Percentiles rank a stretch among this genome's conserved stretches.
Conservation (phyloP, 2,113 vertebrate genomes). For the Eupsittula cactorum region DNA sequence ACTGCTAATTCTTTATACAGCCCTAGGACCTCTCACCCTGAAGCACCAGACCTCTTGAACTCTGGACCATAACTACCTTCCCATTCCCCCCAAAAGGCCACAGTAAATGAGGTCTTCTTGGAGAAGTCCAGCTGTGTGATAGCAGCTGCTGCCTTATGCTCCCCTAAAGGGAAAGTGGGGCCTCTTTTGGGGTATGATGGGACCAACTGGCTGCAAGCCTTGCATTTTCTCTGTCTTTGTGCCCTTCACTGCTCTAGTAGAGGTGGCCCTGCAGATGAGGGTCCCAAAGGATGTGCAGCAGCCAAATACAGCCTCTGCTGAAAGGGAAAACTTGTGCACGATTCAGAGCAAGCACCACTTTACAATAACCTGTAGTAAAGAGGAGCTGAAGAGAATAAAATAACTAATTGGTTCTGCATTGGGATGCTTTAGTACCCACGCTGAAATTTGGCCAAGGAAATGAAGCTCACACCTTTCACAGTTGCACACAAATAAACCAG, state of each 20-base stretch:
- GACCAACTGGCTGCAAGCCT: neutral
- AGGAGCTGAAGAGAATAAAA: neutral
- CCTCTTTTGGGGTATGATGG: neutral
- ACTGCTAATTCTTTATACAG: constrained; percentile 16
- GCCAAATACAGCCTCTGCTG: neutral
- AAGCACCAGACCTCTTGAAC: constrained; percentile 24
- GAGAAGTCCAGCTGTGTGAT: constrained; percentile 41
- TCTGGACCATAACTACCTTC: neutral
- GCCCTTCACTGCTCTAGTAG: constrained; percentile 1
- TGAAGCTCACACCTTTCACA: constrained; percentile 36
- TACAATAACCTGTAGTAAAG: neutral
- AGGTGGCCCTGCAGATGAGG: neutral
- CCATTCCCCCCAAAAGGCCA: neutral
- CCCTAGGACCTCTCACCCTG: neutral
- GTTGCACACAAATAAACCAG: neutral
- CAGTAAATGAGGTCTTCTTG: neutral
- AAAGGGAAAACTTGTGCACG: neutral
- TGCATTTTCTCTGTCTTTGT: neutral
- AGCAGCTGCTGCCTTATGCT: constrained; percentile 57
- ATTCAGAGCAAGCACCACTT: neutral
- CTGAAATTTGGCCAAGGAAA: constrained; percentile 23
- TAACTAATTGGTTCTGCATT: neutral
- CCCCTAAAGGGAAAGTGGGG: constrained; percentile 7
- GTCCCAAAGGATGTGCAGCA: neutral
- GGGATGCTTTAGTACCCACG: neutral